Percentiles rank a stretch among this genome's conserved stretches.
Conservation (phyloP, 2,888 invertebrate species). For the Oxystoma pomonae region DNA sequence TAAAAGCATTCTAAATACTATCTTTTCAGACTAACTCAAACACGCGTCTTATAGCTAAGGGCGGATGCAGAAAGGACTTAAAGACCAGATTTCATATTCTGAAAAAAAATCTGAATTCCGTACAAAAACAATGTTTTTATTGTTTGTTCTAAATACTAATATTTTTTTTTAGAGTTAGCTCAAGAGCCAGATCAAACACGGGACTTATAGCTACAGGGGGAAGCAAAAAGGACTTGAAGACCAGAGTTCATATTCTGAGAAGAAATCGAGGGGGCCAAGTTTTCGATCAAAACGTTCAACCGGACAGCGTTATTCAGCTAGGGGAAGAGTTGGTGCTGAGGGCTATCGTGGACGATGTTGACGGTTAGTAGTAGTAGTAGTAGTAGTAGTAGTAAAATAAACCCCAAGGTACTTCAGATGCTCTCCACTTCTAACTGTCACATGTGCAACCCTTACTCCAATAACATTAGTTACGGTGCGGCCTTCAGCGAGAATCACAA, state of each 20-base stretch:
- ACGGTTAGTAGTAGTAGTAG: constrained; percentile 54
- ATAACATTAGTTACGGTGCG: too few species aligned
- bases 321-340: constrained; percentile 56
- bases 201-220: constrained; percentile 52
- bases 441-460: neutral
- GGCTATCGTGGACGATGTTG: constrained; percentile 52
- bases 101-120: too few species aligned
- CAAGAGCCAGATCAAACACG: constrained; percentile 39
- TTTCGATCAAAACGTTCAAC: constrained; percentile 50
- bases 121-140: too few species aligned
- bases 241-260: constrained; percentile 51
- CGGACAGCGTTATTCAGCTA: constrained; percentile 52
- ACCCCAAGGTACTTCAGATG: too few species aligned
- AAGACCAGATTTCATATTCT: constrained; percentile 53
- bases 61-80: constrained; percentile 53
- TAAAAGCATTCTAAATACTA: too few species aligned
- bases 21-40: too few species aligned
- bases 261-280: constrained; percentile 48
- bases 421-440: too few species aligned
- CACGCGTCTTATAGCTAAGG: constrained; percentile 47
- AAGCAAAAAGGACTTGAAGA: constrained; percentile 51
- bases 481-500: too few species aligned
- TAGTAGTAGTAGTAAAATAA: too few species aligned
- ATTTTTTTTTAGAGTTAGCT: constrained; percentile 26
- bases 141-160: too few species aligned